Base-by-base conservation (phyloP, 1,140 invertebrate genomes). In the Cephus cinctus region DNA sequence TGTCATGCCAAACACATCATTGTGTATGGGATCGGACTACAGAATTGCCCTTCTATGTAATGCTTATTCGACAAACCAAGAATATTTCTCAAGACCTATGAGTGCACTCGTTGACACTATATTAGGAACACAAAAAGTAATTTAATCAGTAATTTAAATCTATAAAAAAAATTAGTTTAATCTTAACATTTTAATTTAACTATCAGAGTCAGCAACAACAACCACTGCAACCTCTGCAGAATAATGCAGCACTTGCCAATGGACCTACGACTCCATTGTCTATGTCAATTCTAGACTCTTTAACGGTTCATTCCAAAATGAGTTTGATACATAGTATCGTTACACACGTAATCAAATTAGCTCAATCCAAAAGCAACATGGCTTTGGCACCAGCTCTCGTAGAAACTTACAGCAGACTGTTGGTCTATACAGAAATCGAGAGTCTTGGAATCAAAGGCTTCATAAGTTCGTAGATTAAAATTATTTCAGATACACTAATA, bases 241-340 rank as follows among this genome's bases (percentile, higher is more conserved):
- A 78, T 48, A 78, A 74, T 49, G 75, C 77, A 27, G 66, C 76
- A 8, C 52, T 78, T 2, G 73, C 79, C 2, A 77, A 71, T 47
- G 81, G 79, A 4, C 87, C 89, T 5, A 93, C 87, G 0, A 85
- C 88, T 11, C 95, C 95, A 1, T 75, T 98, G 9, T 90, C 92
- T 0, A 95, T 98, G 86, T 89, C 88, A 19, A 86, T 96, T 14
- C 72, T 98, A 2, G 96, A 98, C 68, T 95, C 94, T n/a, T 71
- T 98, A 11, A 97, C 96, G 0, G 89, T 97, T 8, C 94, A 98
- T 71, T 92, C 93, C 0, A 98, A 98, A 73, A 98, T 98, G 95
- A 95, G 92, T 52, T 74, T 98, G n/a, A 96, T 98, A 45, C 94
- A 98, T 63, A 90, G 88, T 38, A 95, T 95, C 57, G 91, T 94